Evolutionary conservation across 2,888 invertebrate genomes (phyloP).

Genomic region (Drosophila stalkeri): DNA sequence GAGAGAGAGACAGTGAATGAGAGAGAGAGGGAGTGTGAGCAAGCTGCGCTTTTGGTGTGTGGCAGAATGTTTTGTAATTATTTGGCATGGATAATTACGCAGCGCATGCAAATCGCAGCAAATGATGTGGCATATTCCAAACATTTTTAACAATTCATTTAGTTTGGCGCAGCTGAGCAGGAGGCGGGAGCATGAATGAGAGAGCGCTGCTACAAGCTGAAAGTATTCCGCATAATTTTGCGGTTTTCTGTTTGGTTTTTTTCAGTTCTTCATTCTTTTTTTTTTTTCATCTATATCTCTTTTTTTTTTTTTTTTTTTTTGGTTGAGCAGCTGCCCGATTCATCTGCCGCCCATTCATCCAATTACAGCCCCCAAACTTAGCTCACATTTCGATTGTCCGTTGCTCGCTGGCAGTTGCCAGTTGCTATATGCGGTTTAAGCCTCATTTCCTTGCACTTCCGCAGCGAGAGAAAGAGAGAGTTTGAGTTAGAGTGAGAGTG

Average conservation of each 20-base stretch:
- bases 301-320: neutral
- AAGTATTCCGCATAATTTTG: conserved; percentile 63
- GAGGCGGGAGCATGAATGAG: too few species aligned
- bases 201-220: conserved; percentile 10
- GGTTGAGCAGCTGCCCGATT: conserved; percentile 5
- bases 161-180: conserved; percentile 3
- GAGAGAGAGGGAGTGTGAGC: neutral
- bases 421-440: conserved; percentile 72
- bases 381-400: conserved; percentile 75
- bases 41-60: conserved; percentile 45
- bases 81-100: conserved; percentile 72
- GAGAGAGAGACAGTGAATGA: neutral
- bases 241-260: conserved; percentile 19
- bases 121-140: conserved; percentile 56
- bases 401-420: conserved; percentile 18
- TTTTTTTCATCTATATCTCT: too few species aligned
- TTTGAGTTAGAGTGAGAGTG: too few species aligned
- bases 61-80: conserved; percentile 76
- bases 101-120: conserved; percentile 48
- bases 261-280: too few species aligned
- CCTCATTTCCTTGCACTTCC: conserved; percentile 77
- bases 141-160: conserved; percentile 49
- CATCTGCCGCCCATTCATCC: conserved; percentile 8
- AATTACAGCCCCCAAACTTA: conserved; percentile 21
- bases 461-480: conserved; percentile 40